Evolutionary conservation across 2,113 vertebrate genomes (phyloP), one percentile per base, ranked within the genome.

Genomic region (Hypanus sabinus): DNA sequence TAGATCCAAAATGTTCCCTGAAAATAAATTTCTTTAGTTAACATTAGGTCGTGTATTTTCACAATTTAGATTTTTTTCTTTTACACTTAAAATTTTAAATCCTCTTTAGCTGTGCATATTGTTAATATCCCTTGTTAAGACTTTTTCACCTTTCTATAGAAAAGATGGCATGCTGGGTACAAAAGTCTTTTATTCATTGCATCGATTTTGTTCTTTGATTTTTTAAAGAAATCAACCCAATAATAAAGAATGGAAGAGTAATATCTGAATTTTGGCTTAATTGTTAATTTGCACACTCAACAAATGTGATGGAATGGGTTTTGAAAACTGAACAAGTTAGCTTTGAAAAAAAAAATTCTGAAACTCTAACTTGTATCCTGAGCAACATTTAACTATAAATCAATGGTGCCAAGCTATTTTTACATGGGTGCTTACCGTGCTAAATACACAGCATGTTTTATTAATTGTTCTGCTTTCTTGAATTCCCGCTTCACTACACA

Each of bases 401-500:
- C 68, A 70, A 70, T 20, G 24, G 16, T 22, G 16, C 71, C 22
- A 22, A 94, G 68, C 27, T 73, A 94, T 0, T 85, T 55, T 94
- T 68, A 79, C 33, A 33, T 0, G 90, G 95, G 20, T 38, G 94
- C 97, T 96, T 96, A 99, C 99, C 98, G 97, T 94, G 98, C 99
- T 95, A 99, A 96, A 97, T 98, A 99, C 70, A 99, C 98, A 0
- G 98, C 99, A 2, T 99, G 98, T 96, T 99, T 99, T 95, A 99
- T 99, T 96, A 99, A 97, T 96, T 99, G 98, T 90, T 99, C 99
- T 38, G 99, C 98, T 96, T 99, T 99, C 95, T 99, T 98, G 96
- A 99, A 99, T 95, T 99, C 99, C 87, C 99, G 97, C 95, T 99
- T 99, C 95, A 99, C 98, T 94, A 99, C 99, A 70, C 99, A 99